Evolutionary conservation across 2,888 invertebrate genomes (phyloP).

Genomic region (Lycocerus yunnanus): DNA sequence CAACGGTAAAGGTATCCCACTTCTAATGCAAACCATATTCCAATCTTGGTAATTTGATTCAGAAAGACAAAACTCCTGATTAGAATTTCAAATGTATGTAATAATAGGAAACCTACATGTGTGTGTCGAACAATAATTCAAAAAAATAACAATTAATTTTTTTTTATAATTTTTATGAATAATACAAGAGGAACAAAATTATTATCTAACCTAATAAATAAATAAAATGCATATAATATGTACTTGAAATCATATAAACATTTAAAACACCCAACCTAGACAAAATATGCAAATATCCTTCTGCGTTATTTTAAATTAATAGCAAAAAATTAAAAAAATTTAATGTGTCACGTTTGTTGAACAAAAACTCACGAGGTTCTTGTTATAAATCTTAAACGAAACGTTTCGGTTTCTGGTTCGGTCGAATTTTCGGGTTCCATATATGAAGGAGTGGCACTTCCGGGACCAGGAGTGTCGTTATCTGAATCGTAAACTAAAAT

Average conservation of each 20-base stretch:
- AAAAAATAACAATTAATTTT: not conserved
- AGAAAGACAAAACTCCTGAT: too few species aligned
- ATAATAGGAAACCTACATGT: not conserved
- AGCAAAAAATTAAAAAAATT: not conserved
- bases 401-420: not conserved
- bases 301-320: not conserved
- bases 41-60: too few species aligned
- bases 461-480: not conserved
- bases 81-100: too few species aligned
- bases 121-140: not conserved
- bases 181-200: not conserved
- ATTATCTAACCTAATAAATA: not conserved
- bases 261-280: not conserved
- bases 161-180: not conserved
- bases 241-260: not conserved
- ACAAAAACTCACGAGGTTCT: not conserved
- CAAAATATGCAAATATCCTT: not conserved
- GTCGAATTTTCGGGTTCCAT: not conserved
- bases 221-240: not conserved
- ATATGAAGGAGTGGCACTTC: not conserved
- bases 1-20: too few species aligned
- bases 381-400: not conserved
- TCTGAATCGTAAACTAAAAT: constrained; percentile 19
- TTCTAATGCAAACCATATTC: too few species aligned
- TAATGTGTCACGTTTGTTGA: not conserved